Evolutionary conservation across 2,888 invertebrate species (phyloP), one percentile per base, ranked within the genome.

Genomic region (Pollenia labialis): DNA sequence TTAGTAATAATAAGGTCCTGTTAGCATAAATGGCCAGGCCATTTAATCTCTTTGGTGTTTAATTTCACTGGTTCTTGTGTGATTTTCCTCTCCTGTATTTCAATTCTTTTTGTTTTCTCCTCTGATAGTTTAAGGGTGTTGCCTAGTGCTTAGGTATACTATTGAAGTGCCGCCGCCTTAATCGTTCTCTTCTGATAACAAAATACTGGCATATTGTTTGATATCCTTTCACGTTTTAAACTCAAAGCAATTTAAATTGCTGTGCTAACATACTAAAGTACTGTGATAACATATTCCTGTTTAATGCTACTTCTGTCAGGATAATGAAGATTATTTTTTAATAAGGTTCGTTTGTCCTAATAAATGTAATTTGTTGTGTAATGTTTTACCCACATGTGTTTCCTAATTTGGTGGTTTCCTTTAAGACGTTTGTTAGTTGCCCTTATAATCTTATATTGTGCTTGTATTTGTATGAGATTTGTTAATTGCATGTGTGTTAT

Each of bases 51-150:
- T 85, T 74, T 85, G 88, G 89, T 89, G 89, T 89, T 89, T 85
- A 82, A 89, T 89, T 89, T 89, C 89, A 89, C 88, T 88, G 88
- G 77, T 88, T 81, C 86, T 85, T 88, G 85, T 85, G 88, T 88
- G 87, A 88, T 88, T 82, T 87, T 81, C 68, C 66, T 71, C 76
- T 85, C 82, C 74, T 81, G 9, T n/a, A 32, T 32, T 14, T 23
- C 60, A 80, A 71, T 74, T 23, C 23, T 23, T 23, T 23, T 23
- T 23, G 62, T 75, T 56, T 50, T 52, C 62, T 60, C 32, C 14
- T 14, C 12, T 1, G 11, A 58, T n/a, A 50, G 16, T 44, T 48
- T 23, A 40, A 32, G 82, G 85, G 75, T 86, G 71, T 81, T 81
- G 48, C 74, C 32, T 44, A 16, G 10, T 72, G 54, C 77, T 72